Conservation (phyloP, 2,888 invertebrate genomes). For the Palloptera scutellata region DNA sequence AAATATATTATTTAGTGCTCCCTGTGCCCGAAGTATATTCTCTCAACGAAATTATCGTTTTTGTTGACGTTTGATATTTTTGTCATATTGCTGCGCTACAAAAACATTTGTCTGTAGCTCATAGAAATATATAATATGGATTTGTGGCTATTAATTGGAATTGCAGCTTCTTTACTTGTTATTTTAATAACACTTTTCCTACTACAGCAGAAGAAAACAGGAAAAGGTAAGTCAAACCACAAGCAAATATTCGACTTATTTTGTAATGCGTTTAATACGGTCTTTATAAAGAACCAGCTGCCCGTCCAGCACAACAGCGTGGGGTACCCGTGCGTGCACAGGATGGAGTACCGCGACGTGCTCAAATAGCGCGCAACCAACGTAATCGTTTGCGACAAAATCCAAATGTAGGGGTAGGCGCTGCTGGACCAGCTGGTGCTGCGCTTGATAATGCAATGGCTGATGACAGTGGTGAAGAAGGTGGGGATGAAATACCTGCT, state of each 20-base stretch:
- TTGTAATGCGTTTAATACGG: too few relatives aligned
- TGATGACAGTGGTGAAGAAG: constrained; percentile 67
- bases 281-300: constrained; percentile 34
- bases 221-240: constrained; percentile 2
- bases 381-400: constrained; percentile 64
- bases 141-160: constrained; percentile 63
- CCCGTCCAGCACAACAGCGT: constrained; percentile 46
- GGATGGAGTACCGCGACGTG: constrained; percentile 73
- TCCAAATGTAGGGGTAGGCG: constrained; percentile 62
- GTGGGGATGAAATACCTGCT: constrained; percentile 56
- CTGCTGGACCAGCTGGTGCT: constrained; percentile 65
- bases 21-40: neutral
- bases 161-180: constrained; percentile 62
- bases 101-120: neutral
- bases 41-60: neutral
- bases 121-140: constrained; percentile 58
- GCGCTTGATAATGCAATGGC: constrained; percentile 63
- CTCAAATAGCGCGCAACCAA: constrained; percentile 77
- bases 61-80: constrained; percentile 27
- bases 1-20: neutral
- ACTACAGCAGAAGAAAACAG: constrained; percentile 49
- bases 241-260: neutral
- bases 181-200: constrained; percentile 62
- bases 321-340: constrained; percentile 55
- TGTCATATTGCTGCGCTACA: neutral